These are phyloP conservation scores for Esox niger DNA, from an alignment of 2,113 vertebrate species.

Conservation along the genomic window DNA sequence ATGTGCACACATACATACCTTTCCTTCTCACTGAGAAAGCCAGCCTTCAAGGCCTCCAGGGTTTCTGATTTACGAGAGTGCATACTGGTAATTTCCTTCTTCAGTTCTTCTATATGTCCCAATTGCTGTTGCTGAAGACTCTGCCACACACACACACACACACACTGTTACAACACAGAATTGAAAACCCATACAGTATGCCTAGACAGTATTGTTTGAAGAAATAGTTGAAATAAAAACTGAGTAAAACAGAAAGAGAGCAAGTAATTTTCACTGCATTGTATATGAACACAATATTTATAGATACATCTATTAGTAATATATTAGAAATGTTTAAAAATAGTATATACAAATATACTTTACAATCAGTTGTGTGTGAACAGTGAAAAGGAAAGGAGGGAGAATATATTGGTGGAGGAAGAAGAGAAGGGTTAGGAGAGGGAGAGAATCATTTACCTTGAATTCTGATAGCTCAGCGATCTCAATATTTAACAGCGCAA, in stretches of 20 bases:
- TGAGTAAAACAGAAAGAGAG: no score
- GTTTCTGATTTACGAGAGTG: conserved; percentile 22
- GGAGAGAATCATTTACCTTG: conserved; percentile 39
- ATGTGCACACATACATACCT: neutral
- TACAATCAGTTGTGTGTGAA: no score
- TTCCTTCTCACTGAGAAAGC: conserved; percentile 46
- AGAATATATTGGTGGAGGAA: neutral
- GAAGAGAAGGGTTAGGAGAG: neutral
- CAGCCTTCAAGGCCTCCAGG: conserved; percentile 35
- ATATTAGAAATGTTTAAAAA: neutral
- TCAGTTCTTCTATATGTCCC: conserved; percentile 48
- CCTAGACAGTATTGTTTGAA: no score
- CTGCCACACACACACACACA: conserved; percentile 20
- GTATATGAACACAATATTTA: neutral
- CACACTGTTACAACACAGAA: neutral
- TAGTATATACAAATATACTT: no score
- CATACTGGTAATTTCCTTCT: conserved; percentile 44
- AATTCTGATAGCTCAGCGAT: conserved; percentile 35
- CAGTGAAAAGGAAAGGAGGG: neutral
- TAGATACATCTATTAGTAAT: neutral
- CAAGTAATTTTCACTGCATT: no score
- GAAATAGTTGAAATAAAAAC: no score
- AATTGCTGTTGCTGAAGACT: conserved; percentile 58
- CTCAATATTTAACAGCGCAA: conserved; percentile 41
- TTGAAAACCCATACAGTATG: no score